phyloP scores from a whole-genome alignment of 2,113 vertebrate species.

The Oreochromis spilurus region DNA sequence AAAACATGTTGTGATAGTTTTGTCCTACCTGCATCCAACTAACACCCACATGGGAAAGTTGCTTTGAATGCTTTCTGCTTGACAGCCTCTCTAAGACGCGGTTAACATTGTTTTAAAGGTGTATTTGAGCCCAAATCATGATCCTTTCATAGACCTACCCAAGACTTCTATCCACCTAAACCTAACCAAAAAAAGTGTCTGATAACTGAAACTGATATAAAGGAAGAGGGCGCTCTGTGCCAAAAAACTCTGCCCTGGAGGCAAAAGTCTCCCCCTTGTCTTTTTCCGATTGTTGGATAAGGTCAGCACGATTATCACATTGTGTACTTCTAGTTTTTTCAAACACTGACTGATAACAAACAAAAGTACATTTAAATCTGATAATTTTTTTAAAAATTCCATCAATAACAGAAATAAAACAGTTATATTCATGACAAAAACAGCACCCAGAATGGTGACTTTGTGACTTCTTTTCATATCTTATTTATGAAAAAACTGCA shows the following conservation, averaged over 20 bases:
- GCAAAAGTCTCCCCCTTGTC: background rate
- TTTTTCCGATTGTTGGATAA: background rate
- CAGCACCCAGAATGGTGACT: background rate
- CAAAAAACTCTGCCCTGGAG: background rate
- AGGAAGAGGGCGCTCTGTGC: background rate
- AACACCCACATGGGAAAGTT: background rate
- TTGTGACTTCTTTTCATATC: background rate
- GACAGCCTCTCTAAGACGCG: accelerated
- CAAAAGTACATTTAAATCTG: accelerated
- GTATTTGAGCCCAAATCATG: background rate
- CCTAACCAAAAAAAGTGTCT: background rate
- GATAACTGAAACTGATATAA: background rate
- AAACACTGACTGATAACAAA: background rate
- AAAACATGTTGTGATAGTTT: background rate
- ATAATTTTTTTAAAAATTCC: accelerated
- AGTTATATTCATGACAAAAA: background rate
- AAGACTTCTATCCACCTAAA: background rate
- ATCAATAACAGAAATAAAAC: background rate
- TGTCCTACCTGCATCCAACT: background rate
- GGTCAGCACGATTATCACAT: background rate
- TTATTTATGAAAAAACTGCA: background rate
- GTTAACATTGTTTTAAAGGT: background rate
- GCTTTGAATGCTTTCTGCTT: background rate
- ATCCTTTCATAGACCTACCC: background rate
- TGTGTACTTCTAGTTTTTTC: background rate